Percentiles rank a stretch among this genome's conserved stretches.
Evolutionary conservation across 1,140 invertebrate species (phyloP).

Genomic region (Ylistrum balloti): DNA sequence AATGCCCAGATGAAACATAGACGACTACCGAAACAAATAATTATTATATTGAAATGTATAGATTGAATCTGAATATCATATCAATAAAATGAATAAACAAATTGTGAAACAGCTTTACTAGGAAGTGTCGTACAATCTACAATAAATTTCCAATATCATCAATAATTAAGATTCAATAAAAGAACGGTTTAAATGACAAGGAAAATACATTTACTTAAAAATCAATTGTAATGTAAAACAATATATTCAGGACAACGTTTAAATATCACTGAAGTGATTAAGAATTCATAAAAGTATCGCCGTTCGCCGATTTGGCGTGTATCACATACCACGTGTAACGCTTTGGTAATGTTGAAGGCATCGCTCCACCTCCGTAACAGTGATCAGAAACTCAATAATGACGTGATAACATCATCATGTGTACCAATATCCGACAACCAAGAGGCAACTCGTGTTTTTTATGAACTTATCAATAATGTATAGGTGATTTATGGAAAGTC

Average conservation of each 20-base stretch:
- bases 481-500: constrained; percentile 7
- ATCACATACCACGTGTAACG: background rate
- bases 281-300: constrained; percentile 21
- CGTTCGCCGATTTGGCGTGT: background rate
- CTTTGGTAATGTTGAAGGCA: background rate
- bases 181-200: constrained; percentile 1
- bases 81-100: too few relatives aligned
- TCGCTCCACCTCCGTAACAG: background rate
- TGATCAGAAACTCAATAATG: background rate
- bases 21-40: too few relatives aligned
- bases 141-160: background rate
- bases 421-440: background rate
- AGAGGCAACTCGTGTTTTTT: constrained; percentile 37
- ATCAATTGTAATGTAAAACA: constrained; percentile 19
- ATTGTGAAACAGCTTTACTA: too few relatives aligned
- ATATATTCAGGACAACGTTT: background rate
- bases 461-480: background rate
- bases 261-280: constrained; percentile 16
- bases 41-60: too few relatives aligned
- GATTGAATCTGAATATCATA: too few relatives aligned
- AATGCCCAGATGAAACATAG: too few relatives aligned
- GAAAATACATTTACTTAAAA: constrained; percentile 30
- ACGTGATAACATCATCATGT: background rate
- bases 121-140: too few relatives aligned
- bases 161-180: constrained; percentile 40